These are phyloP conservation scores for Coecobrya sp. DNA, from an alignment of 2,888 invertebrate species.

Conservation along the genomic window DNA sequence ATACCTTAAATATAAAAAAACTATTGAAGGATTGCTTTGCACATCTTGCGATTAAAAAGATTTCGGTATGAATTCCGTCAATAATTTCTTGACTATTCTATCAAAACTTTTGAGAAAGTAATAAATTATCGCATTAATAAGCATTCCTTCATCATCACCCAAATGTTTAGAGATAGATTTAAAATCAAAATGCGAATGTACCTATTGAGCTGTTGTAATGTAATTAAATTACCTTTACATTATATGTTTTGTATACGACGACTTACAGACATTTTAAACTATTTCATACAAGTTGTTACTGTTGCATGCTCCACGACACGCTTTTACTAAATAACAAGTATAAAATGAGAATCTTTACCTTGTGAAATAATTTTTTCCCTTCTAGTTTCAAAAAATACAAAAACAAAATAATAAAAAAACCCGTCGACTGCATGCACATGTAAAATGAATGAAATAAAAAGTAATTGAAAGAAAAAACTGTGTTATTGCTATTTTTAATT, in stretches of 20 bases:
- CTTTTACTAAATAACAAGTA: slow-evolving; percentile 4
- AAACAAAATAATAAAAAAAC: neutral
- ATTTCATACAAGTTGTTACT: neutral
- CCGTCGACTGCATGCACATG: neutral
- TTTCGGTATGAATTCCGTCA: neutral
- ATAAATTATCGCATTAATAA: neutral
- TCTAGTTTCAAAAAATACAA: slow-evolving; percentile 7
- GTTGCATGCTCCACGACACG: slow-evolving; percentile 8
- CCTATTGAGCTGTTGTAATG: slow-evolving; percentile 1
- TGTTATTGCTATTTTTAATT: neutral
- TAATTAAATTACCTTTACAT: neutral
- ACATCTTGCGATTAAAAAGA: neutral
- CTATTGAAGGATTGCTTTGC: neutral
- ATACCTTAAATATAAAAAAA: neutral
- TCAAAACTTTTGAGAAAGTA: too few species aligned
- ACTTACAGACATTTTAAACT: neutral
- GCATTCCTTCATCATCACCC: neutral
- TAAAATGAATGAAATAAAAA: neutral
- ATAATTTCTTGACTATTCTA: neutral
- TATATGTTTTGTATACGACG: slow-evolving; percentile 41
- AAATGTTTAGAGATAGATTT: neutral
- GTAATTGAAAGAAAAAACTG: neutral
- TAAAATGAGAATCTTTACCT: neutral
- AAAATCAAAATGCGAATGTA: neutral
- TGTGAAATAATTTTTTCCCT: neutral